Percentiles rank a stretch among this genome's conserved stretches.
Evolutionary conservation across 2,888 invertebrate species (phyloP).

Genomic region (Lamellibrachia satsuma): DNA sequence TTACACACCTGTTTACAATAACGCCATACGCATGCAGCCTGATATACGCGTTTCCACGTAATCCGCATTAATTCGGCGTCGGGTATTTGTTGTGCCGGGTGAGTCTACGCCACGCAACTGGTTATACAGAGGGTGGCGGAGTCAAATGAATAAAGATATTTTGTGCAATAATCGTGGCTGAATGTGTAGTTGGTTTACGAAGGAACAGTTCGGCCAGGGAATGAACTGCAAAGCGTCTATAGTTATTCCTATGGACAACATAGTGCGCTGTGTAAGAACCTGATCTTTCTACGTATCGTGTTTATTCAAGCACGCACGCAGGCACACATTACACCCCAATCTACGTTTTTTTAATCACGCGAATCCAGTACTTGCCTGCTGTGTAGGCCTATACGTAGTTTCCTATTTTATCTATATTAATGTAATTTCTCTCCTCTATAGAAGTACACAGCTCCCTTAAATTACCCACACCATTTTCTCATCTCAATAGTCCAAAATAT

Average conservation of each 20-base stretch:
- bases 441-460: too few relatives aligned
- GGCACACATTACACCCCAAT: not conserved
- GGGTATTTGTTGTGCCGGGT: not conserved
- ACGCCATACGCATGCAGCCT: not conserved
- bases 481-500: not conserved
- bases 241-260: too few relatives aligned
- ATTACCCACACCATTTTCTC: not conserved
- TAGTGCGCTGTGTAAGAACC: not conserved
- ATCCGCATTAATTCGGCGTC: not conserved
- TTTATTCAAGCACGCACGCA: not conserved
- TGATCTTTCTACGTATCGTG: not conserved
- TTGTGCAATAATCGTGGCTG: not conserved
- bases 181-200: not conserved
- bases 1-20: not conserved
- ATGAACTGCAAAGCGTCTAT: not conserved
- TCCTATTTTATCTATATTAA: too few relatives aligned
- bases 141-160: not conserved
- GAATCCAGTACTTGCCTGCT: not conserved
- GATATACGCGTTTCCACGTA: not conserved
- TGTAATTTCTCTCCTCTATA: too few relatives aligned
- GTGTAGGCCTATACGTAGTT: not conserved
- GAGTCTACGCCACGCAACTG: not conserved
- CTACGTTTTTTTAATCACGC: not conserved
- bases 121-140: not conserved
- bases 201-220: not conserved